Conservation (phyloP, 2,888 invertebrate genomes). For the Platerodrilus igneus region DNA sequence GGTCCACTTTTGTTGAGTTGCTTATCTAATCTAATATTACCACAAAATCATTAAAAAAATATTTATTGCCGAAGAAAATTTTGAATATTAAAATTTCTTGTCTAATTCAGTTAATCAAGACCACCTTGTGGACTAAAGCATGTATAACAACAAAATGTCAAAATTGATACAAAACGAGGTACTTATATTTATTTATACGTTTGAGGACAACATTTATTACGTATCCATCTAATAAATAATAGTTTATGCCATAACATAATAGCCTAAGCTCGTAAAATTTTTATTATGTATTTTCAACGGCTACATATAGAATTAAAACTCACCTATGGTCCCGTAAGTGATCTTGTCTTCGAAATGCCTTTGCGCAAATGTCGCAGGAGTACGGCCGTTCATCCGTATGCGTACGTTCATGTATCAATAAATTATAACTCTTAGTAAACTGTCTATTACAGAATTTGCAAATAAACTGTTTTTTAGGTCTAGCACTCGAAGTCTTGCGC, state of each 20-base stretch:
- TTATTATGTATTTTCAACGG: constrained; percentile 1
- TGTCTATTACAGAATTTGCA: constrained; percentile 97
- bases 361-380: constrained; percentile 96
- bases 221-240: constrained; percentile 30
- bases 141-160: constrained; percentile 20
- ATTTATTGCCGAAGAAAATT: too few species aligned
- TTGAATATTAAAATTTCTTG: too few species aligned
- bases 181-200: constrained; percentile 16
- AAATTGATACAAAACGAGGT: too few species aligned
- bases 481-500: constrained; percentile 54
- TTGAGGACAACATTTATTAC: constrained; percentile 25
- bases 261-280: constrained; percentile 12
- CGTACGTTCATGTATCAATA: constrained; percentile 94
- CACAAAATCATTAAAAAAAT: too few species aligned
- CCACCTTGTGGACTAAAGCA: too few species aligned
- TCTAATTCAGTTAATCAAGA: too few species aligned
- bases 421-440: constrained; percentile 96
- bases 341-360: constrained; percentile 95
- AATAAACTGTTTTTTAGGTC: constrained; percentile 97
- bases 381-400: constrained; percentile 98
- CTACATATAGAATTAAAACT: constrained; percentile 36
- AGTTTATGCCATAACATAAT: constrained; percentile 20
- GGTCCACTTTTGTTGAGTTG: too few species aligned
- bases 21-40: too few species aligned
- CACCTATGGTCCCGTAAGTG: constrained; percentile 91